phyloP scores from a whole-genome alignment of 2,888 invertebrate genomes.

The Watsonalla binaria region DNA sequence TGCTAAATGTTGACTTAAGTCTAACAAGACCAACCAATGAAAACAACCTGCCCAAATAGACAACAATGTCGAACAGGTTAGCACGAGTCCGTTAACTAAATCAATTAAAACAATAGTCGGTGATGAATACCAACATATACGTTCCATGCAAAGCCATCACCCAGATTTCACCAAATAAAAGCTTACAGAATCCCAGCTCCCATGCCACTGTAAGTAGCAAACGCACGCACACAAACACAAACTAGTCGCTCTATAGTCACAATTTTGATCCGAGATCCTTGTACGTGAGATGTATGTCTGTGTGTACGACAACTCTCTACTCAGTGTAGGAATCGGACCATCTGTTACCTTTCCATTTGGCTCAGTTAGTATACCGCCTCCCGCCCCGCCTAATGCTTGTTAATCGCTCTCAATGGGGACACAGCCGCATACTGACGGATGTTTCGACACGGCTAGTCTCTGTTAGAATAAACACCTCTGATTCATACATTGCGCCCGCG shows the following conservation, averaged over 20 bases:
- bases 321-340: too few relatives aligned
- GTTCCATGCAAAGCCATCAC: constrained; percentile 6
- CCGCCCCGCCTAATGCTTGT: constrained; percentile 41
- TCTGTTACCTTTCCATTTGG: constrained; percentile 4
- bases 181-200: too few relatives aligned
- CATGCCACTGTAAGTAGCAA: too few relatives aligned
- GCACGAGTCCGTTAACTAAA: not conserved
- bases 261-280: too few relatives aligned
- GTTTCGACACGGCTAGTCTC: constrained; percentile 55
- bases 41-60: not conserved
- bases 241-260: too few relatives aligned
- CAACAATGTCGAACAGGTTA: not conserved
- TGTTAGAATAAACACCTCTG: constrained; percentile 58
- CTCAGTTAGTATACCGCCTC: constrained; percentile 16
- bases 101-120: constrained; percentile 19
- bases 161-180: too few relatives aligned
- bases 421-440: constrained; percentile 42
- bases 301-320: too few relatives aligned
- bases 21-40: not conserved
- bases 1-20: not conserved
- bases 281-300: too few relatives aligned
- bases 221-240: too few relatives aligned
- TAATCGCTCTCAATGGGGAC: constrained; percentile 40
- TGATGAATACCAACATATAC: not conserved
- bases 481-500: constrained; percentile 48